Conservation (phyloP, 2,888 invertebrate genomes). For the Deilephila porcellus region DNA sequence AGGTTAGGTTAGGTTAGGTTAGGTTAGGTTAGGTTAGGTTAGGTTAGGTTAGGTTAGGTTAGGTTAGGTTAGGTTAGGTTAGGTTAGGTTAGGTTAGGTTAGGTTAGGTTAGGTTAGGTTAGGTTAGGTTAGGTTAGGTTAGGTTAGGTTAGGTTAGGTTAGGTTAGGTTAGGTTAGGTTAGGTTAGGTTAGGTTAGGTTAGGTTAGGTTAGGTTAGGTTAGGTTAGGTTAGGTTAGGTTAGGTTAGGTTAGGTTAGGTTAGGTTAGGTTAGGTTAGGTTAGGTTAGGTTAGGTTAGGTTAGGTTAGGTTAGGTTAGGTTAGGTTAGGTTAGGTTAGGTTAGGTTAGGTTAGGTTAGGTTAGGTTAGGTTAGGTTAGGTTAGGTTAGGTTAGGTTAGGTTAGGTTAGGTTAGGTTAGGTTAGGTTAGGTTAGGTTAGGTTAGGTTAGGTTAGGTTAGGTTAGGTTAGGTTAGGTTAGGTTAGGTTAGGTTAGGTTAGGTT, state of each 20-base stretch:
- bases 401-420: no score
- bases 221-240: constrained; percentile 36
- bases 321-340: constrained; percentile 39
- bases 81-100: no score
- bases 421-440: no score
- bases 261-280: constrained; percentile 34
- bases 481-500: no score
- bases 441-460: constrained; percentile 27
- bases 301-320: constrained; percentile 38
- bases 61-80: no score
- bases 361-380: no score
- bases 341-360: constrained; percentile 36
- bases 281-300: constrained; percentile 33
- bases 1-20: constrained; percentile 33
- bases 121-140: constrained; percentile 41
- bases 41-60: constrained; percentile 31
- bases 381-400: no score
- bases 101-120: constrained; percentile 6
- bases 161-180: constrained; percentile 33
- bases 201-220: constrained; percentile 35
- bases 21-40: constrained; percentile 33
- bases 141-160: constrained; percentile 32
- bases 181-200: constrained; percentile 24
- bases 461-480: no score
- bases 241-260: constrained; percentile 32